Base-by-base conservation (phyloP, 2,888 invertebrate genomes). In the Vanessa cardui region DNA sequence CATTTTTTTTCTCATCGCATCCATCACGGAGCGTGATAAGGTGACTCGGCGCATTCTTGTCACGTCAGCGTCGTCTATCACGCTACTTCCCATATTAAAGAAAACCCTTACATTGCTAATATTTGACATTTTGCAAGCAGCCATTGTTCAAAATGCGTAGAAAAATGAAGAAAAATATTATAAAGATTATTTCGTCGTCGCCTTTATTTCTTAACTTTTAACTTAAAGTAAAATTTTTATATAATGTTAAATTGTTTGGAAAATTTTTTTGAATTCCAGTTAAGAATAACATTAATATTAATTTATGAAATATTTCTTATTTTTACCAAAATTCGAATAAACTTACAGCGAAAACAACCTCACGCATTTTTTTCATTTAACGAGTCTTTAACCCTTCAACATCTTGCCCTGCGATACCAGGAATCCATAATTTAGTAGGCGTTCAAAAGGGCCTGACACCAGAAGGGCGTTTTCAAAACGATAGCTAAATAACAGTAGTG, bases 31-130 rank as follows among this genome's bases (percentile, higher is more conserved):
- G 45, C 58, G 66, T 66, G 64, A 70, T 70, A 68, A 68, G 70
- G 49, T 66, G 69, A 66, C 66, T 70, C 50, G 44, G 50, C 67
- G 62, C 58, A 70, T 70, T 70, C 68, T 46, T 20, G 64, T 68
- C 63, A 68, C 70, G 68, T 68, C 68, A 65, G 64, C 61, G 62
- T 62, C 70, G 66, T 68, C 58, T 68, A 70, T 72, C 70, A 68
- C 59, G 46, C 59, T 16, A 58, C 68, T 64, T 65, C 61, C 56
- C 58, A 61, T 62, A 64, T 68, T 61, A 62, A 64, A 65, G 68
- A 61, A 68, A 61, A 64, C 49, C 61, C 68, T 58, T 64, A 68
- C 68, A 68, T 66, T 62, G 62, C 61, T 66, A 62, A 66, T 66
- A 61, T 49, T 33, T 61, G 47, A 49, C 31, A 58, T 66, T 56